Conservation (phyloP, 2,888 invertebrate genomes). For the Rapana venosa region DNA sequence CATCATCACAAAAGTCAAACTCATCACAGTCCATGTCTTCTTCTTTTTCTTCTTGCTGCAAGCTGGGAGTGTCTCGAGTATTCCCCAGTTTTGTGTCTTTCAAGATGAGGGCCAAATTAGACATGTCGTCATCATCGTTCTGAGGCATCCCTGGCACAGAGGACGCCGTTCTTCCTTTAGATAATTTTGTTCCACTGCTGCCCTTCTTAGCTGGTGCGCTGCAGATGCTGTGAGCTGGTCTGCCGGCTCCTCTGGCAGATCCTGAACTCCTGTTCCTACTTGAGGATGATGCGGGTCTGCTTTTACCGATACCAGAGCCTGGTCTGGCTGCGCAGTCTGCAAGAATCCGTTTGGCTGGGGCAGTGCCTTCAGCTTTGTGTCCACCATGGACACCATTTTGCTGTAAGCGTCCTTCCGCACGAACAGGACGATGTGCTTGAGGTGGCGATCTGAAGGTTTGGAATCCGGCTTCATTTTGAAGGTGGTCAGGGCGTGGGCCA, state of each 20-base stretch:
- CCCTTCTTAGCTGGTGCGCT: not conserved
- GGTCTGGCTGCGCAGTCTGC: not conserved
- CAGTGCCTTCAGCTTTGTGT: not conserved
- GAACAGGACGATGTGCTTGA: constrained; percentile 18
- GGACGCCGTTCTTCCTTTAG: not conserved
- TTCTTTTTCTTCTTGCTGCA: not conserved
- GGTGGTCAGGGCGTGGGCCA: constrained; percentile 6
- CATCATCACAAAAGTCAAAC: not conserved
- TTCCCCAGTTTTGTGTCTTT: not conserved
- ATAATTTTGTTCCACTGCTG: not conserved
- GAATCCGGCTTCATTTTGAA: not conserved
- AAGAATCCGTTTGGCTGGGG: not conserved
- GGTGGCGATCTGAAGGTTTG: not conserved
- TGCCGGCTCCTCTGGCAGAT: not conserved
- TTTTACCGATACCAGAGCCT: not conserved
- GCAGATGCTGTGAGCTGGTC: not conserved
- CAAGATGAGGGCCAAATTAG: constrained; percentile 3
- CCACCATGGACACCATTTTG: not conserved
- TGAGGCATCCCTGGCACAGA: not conserved
- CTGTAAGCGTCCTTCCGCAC: constrained; percentile 5
- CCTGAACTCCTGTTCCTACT: not conserved
- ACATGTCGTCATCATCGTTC: not conserved
- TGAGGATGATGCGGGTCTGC: not conserved
- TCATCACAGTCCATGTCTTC: constrained; percentile 26
- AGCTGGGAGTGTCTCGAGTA: not conserved